Evolutionary conservation across 2,888 invertebrate genomes (phyloP).

Genomic region (Pollenia amentaria): DNA sequence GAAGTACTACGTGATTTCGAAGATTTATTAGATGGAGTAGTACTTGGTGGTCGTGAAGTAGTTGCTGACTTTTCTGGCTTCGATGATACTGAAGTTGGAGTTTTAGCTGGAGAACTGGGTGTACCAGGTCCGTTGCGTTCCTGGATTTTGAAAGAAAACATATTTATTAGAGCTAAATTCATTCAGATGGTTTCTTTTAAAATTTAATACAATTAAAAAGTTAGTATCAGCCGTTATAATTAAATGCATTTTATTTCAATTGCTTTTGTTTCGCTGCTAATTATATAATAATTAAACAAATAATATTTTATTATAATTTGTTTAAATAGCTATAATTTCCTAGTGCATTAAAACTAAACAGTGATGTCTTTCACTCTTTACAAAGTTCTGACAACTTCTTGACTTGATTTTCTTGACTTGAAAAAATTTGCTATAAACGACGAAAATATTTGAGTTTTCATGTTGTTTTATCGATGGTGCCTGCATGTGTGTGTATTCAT

Average conservation of each 20-base stretch:
- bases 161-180: slow-evolving; percentile 7
- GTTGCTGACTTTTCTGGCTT: slow-evolving; percentile 82
- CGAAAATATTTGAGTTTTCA: slow-evolving; percentile 73
- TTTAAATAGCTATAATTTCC: slow-evolving; percentile 32
- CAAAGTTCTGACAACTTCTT: slow-evolving; percentile 67
- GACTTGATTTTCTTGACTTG: slow-evolving; percentile 69
- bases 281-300: slow-evolving; percentile 27
- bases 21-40: slow-evolving; percentile 85
- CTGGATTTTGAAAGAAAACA: slow-evolving; percentile 75
- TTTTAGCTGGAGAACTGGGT: slow-evolving; percentile 90
- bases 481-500: slow-evolving; percentile 55
- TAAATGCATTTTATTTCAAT: slow-evolving; percentile 79
- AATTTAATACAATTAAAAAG: slow-evolving; percentile 78
- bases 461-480: slow-evolving; percentile 83
- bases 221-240: slow-evolving; percentile 80
- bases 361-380: slow-evolving; percentile 62
- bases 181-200: neutral
- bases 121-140: slow-evolving; percentile 89
- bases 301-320: slow-evolving; percentile 36
- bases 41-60: slow-evolving; percentile 84
- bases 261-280: slow-evolving; percentile 24
- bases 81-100: slow-evolving; percentile 85
- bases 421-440: slow-evolving; percentile 70
- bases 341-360: slow-evolving; percentile 17
- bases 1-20: slow-evolving; percentile 84